Base-by-base conservation (phyloP, 2,797 vertebrate genomes). In the Cirrhinus mrigala region DNA sequence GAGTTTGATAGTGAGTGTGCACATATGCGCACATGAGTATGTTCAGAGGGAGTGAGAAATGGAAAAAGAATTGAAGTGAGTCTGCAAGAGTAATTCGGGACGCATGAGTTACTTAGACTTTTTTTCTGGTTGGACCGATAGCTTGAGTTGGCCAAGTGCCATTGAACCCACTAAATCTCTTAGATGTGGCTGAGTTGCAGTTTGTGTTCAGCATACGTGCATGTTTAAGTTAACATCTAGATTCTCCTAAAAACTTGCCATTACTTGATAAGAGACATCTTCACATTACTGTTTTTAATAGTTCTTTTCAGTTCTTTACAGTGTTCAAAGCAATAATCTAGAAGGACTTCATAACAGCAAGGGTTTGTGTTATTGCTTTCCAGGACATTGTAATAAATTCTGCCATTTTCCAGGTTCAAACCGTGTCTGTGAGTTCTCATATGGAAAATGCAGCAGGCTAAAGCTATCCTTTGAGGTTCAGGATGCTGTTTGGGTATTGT, bases 121-220 rank as follows among this genome's bases (percentile, higher is more conserved):
- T 82, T 60, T 64, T 83, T 29, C 62, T 56, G 75, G 69, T 77
- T 37, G 77, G 52, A 27, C 29, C 1, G 50, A 44, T 33, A 24
- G 86, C 75, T 86, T 85, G 87, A 74, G 79, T 81, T 87, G 84
- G 84, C 81, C 86, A 50, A 46, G 78, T 87, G 58, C 82, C 58
- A 83, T 79, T 83, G 66, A 88, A 78, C 66, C 73, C 60, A 83
- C 79, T 78, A 52, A 78, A 76, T 82, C 68, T 68, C 44, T 78
- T 64, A 64, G 50, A 22, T 82, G 79, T 37, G 48, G 75, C 48
- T 6, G 14, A 75, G 58, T 58, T 20, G 62, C 79, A 48, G 64
- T 58, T 62, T 71, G 44, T n/a, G 46, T 88, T 87, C 60, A n/a
- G 54, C 77, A 66, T 56, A 70, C 74, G 66, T 46, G 66, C 83